phyloP scores from a whole-genome alignment of 2,888 invertebrate genomes.

The Portevinia maculata region DNA sequence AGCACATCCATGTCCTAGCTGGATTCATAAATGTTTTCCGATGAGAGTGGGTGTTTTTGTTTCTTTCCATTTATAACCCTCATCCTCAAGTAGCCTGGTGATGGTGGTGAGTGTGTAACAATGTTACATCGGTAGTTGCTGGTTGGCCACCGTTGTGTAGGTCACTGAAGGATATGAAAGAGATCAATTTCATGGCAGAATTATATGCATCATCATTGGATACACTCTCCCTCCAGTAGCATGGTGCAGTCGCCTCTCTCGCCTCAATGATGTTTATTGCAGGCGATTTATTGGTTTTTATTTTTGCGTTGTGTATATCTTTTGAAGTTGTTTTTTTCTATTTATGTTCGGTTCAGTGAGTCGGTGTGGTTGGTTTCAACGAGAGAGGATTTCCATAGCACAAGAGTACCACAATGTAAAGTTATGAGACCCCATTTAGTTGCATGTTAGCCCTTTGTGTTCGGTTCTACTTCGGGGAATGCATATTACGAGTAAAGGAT shows the following conservation, averaged over 20 bases:
- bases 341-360: conserved; percentile 53
- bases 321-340: conserved; percentile 25
- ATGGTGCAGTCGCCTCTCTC: not conserved
- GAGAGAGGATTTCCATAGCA: not conserved
- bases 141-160: conserved; percentile 9
- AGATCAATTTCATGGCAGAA: conserved; percentile 64
- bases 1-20: conserved; percentile 30
- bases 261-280: conserved; percentile 50
- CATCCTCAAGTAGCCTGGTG: not conserved
- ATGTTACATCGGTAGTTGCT: conserved; percentile 29
- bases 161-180: conserved; percentile 50
- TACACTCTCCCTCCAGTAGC: conserved; percentile 3
- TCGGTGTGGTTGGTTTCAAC: not conserved
- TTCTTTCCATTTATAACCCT: conserved; percentile 8
- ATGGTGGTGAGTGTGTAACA: conserved; percentile 24
- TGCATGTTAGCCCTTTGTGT: conserved; percentile 6
- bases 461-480: conserved; percentile 1
- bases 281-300: conserved; percentile 53
- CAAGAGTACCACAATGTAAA: conserved; percentile 39
- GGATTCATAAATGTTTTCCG: conserved; percentile 43
- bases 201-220: conserved; percentile 47
- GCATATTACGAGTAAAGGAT: not conserved
- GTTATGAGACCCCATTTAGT: conserved; percentile 44
- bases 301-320: conserved; percentile 7
- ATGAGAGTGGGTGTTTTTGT: conserved; percentile 7